phyloP scores from a whole-genome alignment of 2,888 invertebrate genomes.

The Limnephilus marmoratus region DNA sequence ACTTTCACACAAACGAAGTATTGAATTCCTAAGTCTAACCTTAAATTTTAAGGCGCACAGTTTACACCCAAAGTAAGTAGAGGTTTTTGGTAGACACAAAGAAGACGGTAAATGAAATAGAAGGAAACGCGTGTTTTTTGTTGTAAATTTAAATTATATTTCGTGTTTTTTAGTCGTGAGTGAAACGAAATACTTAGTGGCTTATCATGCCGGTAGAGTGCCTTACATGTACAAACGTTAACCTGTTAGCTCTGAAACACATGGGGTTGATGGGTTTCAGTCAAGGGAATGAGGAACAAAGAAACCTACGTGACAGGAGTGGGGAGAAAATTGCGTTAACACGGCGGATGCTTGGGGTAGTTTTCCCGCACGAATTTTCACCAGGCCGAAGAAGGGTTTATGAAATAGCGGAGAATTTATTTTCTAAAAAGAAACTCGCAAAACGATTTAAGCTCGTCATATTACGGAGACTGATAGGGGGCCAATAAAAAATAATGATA shows the following conservation, averaged over 20 bases:
- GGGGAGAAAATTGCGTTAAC: slow-evolving; percentile 24
- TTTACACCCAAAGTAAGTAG: too few relatives aligned
- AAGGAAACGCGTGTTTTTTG: neutral
- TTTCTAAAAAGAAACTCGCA: neutral
- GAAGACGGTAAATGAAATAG: neutral
- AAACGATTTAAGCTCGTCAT: neutral
- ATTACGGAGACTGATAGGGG: neutral
- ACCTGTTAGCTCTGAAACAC: neutral
- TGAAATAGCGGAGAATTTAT: neutral
- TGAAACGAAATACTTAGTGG: neutral
- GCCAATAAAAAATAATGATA: neutral
- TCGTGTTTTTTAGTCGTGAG: neutral
- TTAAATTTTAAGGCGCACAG: too few relatives aligned
- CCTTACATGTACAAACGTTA: neutral
- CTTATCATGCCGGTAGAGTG: neutral
- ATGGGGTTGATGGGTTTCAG: neutral
- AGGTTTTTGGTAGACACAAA: neutral
- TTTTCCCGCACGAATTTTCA: neutral
- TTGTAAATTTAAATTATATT: neutral
- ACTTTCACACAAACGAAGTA: too few relatives aligned
- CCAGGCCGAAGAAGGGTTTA: slow-evolving; percentile 15
- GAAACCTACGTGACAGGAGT: slow-evolving; percentile 3
- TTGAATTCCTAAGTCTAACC: too few relatives aligned
- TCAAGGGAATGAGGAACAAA: slow-evolving; percentile 7
- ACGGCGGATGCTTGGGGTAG: slow-evolving; percentile 23